Base-by-base conservation (phyloP, 2,797 vertebrate genomes). In the Poecilia picta region DNA sequence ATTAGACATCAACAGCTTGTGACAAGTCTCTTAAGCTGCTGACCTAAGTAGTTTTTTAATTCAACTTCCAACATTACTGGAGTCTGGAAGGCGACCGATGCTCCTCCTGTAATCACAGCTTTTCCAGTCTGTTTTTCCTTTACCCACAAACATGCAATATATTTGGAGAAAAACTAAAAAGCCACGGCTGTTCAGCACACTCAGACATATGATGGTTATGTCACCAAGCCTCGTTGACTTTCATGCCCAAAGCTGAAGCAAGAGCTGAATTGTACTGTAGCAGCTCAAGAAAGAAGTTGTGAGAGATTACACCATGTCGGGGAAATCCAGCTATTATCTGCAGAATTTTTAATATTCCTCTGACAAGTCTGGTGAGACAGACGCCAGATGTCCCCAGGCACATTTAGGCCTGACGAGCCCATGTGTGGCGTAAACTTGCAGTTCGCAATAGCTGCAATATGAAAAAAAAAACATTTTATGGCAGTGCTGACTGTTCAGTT, bases 271-370 rank as follows among this genome's bases (percentile, higher is more conserved):
- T 68, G 70, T 79, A 8, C 72, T n/a, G 70, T 46, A 39, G 73
- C 74, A 78, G 68, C 83, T 76, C 8, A 28, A 73, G 66, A 64
- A 55, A 80, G 12, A 71, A 57, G 47, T 81, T 78, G 84, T 86
- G 81, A 87, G 66, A n/a, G 78, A 87, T 81, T 74, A 73, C 81
- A 85, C 73, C 11, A 75, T 73, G 78, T 80, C 7, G 83, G 91
- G 89, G 87, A 92, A 93, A 87, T 92, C 93, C 91, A 91, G 78
- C 71, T 81, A 20, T 80, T 80, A 77, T 72, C 49, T 59, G n/a
- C 45, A 76, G 70, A 87, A 77, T 81, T 90, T 28, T 80, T 49
- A 87, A 76, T 84, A 80, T 73, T 74, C 41, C 66, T 71, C 31
- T 47, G 74, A 84, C 85, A 75, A 51, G 64, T 84, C n/a, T 55